Evolutionary conservation across 2,888 invertebrate genomes (phyloP).

Genomic region (Drosophila maculinotata): DNA sequence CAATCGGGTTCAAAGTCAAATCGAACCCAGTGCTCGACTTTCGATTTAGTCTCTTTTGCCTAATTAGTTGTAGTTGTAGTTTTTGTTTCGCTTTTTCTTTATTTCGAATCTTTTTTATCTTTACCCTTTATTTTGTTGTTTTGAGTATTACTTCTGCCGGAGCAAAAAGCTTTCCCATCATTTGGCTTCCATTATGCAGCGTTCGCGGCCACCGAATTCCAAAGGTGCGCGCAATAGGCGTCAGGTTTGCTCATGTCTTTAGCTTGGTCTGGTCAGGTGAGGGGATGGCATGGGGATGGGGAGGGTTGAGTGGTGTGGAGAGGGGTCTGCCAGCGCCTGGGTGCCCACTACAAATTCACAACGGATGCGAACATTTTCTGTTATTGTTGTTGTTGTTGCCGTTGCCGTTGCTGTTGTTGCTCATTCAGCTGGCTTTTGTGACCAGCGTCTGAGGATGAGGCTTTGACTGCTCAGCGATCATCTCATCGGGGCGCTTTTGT

Average conservation of each 20-base stretch:
- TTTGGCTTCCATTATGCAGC: slow-evolving; percentile 79
- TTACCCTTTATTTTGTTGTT: slow-evolving; percentile 7
- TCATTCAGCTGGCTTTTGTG: slow-evolving; percentile 47
- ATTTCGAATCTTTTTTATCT: slow-evolving; percentile 24
- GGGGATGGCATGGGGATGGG: background rate
- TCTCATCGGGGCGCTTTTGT: slow-evolving; percentile 76
- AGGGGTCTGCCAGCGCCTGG: slow-evolving; percentile 59
- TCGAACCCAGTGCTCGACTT: slow-evolving; percentile 63
- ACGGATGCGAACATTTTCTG: slow-evolving; percentile 62
- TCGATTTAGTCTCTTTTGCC: slow-evolving; percentile 65
- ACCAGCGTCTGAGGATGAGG: slow-evolving; percentile 35
- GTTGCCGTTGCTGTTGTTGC: slow-evolving; percentile 16
- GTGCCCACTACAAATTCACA: slow-evolving; percentile 69
- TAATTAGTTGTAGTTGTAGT: slow-evolving; percentile 71
- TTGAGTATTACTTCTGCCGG: slow-evolving; percentile 38
- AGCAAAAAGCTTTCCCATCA: slow-evolving; percentile 80
- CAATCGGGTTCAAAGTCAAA: slow-evolving; percentile 74
- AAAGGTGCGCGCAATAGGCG: slow-evolving; percentile 65
- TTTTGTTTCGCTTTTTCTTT: slow-evolving; percentile 32
- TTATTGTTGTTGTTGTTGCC: slow-evolving; percentile 32
- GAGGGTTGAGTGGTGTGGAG: background rate
- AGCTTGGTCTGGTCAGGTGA: no score
- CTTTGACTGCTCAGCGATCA: slow-evolving; percentile 67
- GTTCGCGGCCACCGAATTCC: slow-evolving; percentile 81
- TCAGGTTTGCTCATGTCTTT: slow-evolving; percentile 43